Evolutionary conservation across 2,888 invertebrate genomes (phyloP), one percentile per base, ranked within the genome.

Genomic region (Theristus sp.): DNA sequence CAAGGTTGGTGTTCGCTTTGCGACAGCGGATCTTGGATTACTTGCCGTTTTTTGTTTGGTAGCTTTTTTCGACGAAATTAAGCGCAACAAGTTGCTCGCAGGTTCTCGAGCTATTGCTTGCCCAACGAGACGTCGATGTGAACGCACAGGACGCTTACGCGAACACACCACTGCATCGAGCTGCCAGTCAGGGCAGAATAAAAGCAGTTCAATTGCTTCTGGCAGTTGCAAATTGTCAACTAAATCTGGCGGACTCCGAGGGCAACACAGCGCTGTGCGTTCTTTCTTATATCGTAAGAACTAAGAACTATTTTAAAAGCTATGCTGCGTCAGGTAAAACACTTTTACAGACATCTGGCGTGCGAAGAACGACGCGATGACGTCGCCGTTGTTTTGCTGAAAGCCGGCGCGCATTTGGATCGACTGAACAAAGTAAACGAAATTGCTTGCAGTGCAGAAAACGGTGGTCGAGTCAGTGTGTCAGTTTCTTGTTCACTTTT

Each of bases 151-250:
- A 96, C 77, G 93, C 94, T 74, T 94, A 94, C 74, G 87, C 88
- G 0, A 90, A 94, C 75, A 88, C 91, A 1, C 89, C 96, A 0
- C 81, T 93, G 1, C 93, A 94, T 73, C 79, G 98, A 58, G 86
- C 93, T 0, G 85, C 87, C 20, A 62, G 65, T 57, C 68, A 69
- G 57, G 71, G 69, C 26, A 65, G 68, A 0, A 76, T 75, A 70
- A 69, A 73, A 69, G 38, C 62, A 10, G 62, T 65, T 3, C 54
- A 54, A 30, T 38, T 56, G 22, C 22, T 62, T 25, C n/a, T 62
- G 29, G 20, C 22, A 1, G 29, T 20, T 49, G 3, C n/a, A 17
- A 29, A 29, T 3, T 25, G 29, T 24, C 29, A 60, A 13, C 1
- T 57, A 6, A 60, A 62, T 38, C 20, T 57, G 1, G 54, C 30